Conservation (phyloP, 2,888 invertebrate genomes). For the Metopia argyrocephala region DNA sequence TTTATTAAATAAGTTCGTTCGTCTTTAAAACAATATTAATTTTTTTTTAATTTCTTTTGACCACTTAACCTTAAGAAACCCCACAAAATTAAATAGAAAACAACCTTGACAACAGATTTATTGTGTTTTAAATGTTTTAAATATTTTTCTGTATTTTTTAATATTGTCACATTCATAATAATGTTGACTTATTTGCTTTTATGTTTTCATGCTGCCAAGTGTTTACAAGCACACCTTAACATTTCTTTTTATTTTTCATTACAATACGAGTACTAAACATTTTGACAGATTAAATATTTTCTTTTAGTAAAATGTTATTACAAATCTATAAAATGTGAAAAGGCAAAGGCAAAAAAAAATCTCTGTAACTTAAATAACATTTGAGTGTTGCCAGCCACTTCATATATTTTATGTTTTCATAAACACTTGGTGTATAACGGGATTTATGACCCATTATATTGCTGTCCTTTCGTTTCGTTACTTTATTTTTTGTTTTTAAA, state of each 20-base stretch:
- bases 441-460: constrained; percentile 60
- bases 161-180: constrained; percentile 48
- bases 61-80: constrained; percentile 36
- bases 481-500: constrained; percentile 25
- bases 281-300: constrained; percentile 50
- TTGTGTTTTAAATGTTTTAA: background rate
- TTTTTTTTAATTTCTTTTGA: background rate
- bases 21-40: too few relatives aligned
- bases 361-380: constrained; percentile 10
- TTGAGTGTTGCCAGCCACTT: constrained; percentile 48
- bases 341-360: constrained; percentile 20
- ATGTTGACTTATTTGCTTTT: background rate
- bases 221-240: constrained; percentile 60
- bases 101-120: constrained; percentile 30
- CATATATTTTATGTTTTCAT: constrained; percentile 57
- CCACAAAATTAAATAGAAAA: constrained; percentile 1
- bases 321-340: constrained; percentile 29
- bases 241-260: constrained; percentile 15
- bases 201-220: constrained; percentile 26
- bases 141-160: constrained; percentile 12
- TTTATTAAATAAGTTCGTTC: too few relatives aligned
- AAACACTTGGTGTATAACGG: constrained; percentile 61
- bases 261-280: background rate
- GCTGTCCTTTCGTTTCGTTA: background rate
- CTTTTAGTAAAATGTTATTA: constrained; percentile 29